Conservation (phyloP, 1,140 invertebrate genomes). For the Micrasema longulum region DNA sequence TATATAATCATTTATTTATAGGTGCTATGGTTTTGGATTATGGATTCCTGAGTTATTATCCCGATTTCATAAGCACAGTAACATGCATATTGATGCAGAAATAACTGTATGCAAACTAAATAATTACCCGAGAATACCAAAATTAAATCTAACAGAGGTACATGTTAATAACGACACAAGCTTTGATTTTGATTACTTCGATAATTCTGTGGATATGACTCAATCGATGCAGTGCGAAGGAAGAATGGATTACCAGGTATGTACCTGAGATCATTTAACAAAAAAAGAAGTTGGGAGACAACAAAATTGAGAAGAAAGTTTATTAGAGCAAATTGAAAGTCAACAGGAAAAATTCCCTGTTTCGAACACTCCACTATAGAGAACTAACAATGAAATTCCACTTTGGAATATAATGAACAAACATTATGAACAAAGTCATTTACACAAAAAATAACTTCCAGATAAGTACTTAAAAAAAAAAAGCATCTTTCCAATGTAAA, state of each 20-base stretch:
- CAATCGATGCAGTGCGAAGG: constrained; percentile 22
- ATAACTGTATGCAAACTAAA: constrained; percentile 65
- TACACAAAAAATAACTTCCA: too few relatives aligned
- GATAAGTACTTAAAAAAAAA: too few relatives aligned
- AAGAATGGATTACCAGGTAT: constrained; percentile 42
- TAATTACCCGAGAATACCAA: neutral
- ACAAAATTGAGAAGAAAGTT: too few relatives aligned
- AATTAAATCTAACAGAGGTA: constrained; percentile 3
- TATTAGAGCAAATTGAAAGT: too few relatives aligned
- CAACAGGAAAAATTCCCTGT: too few relatives aligned
- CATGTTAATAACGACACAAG: neutral
- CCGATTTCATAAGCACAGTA: constrained; percentile 67
- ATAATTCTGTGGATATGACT: neutral
- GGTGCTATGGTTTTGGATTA: constrained; percentile 77
- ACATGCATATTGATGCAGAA: constrained; percentile 62
- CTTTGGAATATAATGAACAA: too few relatives aligned
- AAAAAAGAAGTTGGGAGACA: too few relatives aligned
- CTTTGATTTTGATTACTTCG: constrained; percentile 3
- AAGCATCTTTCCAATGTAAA: too few relatives aligned
- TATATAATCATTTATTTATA: constrained; percentile 63
- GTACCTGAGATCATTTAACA: too few relatives aligned
- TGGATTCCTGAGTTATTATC: constrained; percentile 79
- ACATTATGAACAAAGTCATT: too few relatives aligned
- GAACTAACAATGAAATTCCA: too few relatives aligned
- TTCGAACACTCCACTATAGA: too few relatives aligned